Conservation (phyloP, 2,797 vertebrate species). For the Pampus argenteus region DNA sequence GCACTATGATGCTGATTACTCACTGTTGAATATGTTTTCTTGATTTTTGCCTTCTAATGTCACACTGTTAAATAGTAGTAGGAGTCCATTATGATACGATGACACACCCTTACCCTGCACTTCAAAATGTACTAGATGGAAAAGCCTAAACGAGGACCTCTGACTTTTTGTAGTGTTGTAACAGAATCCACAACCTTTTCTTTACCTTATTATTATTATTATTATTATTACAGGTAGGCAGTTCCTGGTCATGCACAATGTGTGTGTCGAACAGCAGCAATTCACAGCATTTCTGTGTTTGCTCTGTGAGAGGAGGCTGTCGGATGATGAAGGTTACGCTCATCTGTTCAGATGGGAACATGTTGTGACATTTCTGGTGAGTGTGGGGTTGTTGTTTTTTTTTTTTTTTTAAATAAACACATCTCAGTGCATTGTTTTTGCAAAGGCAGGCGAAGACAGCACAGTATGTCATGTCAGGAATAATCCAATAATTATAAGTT, state of each 20-base stretch:
- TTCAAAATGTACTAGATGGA: no score
- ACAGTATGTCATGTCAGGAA: neutral
- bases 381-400: slow-evolving; percentile 18
- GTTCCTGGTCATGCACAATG: slow-evolving; percentile 60
- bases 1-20: no score
- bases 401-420: no score
- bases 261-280: accelerated
- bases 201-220: neutral
- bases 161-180: no score
- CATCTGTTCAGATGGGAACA: slow-evolving; percentile 72
- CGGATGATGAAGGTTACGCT: neutral
- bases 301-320: slow-evolving; percentile 68
- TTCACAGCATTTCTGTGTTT: slow-evolving; percentile 57
- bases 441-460: neutral
- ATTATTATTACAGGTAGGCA: slow-evolving; percentile 56
- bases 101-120: no score
- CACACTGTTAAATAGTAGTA: no score
- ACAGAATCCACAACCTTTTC: neutral
- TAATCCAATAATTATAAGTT: no score
- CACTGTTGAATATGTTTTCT: no score
- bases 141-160: no score
- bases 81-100: no score
- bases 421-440: slow-evolving; percentile 12
- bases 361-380: slow-evolving; percentile 67
- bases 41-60: no score